Evolutionary conservation across 2,797 vertebrate genomes (phyloP).

Genomic region (Hirundo rustica): DNA sequence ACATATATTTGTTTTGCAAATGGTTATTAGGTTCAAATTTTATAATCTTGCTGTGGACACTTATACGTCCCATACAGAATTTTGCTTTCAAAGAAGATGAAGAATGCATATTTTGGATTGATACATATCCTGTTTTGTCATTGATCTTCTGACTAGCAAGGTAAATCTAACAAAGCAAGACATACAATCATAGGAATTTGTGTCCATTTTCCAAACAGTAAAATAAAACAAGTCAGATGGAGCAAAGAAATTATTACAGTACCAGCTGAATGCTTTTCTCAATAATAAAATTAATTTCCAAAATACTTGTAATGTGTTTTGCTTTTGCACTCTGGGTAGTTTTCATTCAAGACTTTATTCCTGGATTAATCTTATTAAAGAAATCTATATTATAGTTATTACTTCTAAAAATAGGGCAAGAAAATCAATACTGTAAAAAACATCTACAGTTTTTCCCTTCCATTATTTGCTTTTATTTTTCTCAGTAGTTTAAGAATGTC

Average conservation of each 20-base stretch:
- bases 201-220: background rate
- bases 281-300: background rate
- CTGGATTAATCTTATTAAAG: background rate
- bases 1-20: background rate
- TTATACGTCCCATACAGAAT: accelerated
- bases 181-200: background rate
- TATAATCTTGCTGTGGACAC: background rate
- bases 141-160: background rate
- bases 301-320: background rate
- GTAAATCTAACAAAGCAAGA: background rate
- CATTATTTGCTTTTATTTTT: background rate
- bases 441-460: background rate
- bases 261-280: background rate
- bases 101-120: background rate
- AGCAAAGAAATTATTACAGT: background rate
- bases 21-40: background rate
- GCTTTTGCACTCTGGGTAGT: background rate
- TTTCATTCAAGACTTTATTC: background rate
- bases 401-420: background rate
- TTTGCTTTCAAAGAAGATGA: background rate
- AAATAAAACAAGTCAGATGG: background rate
- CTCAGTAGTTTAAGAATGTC: background rate
- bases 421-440: background rate
- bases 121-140: background rate
- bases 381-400: background rate